Base-by-base conservation (phyloP, 2,797 vertebrate genomes). In the Cirrhinus molitorella region DNA sequence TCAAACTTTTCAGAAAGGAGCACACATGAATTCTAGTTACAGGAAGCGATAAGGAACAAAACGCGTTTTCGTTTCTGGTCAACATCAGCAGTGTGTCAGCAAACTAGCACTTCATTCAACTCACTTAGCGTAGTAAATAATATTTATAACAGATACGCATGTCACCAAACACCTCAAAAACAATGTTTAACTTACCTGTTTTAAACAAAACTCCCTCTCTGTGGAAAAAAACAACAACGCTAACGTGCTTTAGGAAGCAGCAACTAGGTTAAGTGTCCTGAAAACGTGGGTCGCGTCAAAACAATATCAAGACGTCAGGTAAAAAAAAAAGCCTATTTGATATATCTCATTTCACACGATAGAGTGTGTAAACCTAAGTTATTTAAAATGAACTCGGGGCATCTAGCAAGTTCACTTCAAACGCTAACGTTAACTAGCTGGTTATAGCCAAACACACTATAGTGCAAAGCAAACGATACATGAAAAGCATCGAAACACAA, bases 101-200 rank as follows among this genome's bases (percentile, higher is more conserved):
- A 83, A 83, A 83, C 81, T 17, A 83, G 72, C 72, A 47, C 49
- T 83, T 53, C 72, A 68, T 83, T 83, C 51, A 83, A 83, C 63
- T 76, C 23, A 2, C 5, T 67, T 23, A 21, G 43, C 14, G 31
- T 0, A 31, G 12, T 12, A 45, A 5, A 17, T 65, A 23, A 9
- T 13, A 70, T 28, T 59, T 21, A 63, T 3, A n/a, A 2, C 3
- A 59, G 3, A 31, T 0, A 43, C 53, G 5, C 19, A 23, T 40
- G 17, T 43, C n/a, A 43, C 9, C 6, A 59, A 79, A 31, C 47
- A 51, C 55, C 7, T 28, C 34, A 70, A n/a, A 4, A 70, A 70
- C 40, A 45, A 25, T 13, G 3, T 70, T 68, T 21, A 23, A 89
- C 90, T 90, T 85, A 91, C 90, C 89, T 88, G 82, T 63, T 85